These are phyloP conservation scores for Nebria brevicollis DNA, from an alignment of 2,888 invertebrate species.

Conservation along the genomic window DNA sequence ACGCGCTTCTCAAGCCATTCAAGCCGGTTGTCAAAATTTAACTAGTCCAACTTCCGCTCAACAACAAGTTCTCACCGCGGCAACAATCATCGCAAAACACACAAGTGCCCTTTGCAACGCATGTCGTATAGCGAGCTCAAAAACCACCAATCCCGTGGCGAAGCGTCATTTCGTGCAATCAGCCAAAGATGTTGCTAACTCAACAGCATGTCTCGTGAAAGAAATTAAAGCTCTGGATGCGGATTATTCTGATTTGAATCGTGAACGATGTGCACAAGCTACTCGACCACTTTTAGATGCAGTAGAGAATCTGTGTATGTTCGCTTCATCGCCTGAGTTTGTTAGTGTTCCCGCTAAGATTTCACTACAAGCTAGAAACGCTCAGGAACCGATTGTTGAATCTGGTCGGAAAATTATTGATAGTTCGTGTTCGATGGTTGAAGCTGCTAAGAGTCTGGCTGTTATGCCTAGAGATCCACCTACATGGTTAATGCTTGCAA, in stretches of 20 bases:
- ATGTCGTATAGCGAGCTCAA: constrained; percentile 91
- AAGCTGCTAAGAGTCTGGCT: constrained; percentile 88
- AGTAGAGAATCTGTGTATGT: constrained; percentile 90
- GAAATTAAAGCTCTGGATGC: constrained; percentile 92
- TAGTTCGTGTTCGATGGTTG: constrained; percentile 90
- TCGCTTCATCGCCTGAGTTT: constrained; percentile 95
- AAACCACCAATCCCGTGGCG: constrained; percentile 88
- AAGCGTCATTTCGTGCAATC: constrained; percentile 97
- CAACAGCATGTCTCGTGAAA: constrained; percentile 92
- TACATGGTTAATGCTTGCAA: constrained; percentile 94
- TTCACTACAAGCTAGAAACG: constrained; percentile 81
- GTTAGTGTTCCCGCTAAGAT: constrained; percentile 92
- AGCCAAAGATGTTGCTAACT: constrained; percentile 96
- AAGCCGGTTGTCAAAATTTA: constrained; percentile 85
- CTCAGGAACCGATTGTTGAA: constrained; percentile 88
- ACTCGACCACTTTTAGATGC: constrained; percentile 87
- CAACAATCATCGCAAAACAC: constrained; percentile 95
- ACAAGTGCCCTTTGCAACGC: constrained; percentile 96
- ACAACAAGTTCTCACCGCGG: constrained; percentile 87
- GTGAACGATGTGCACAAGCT: constrained; percentile 77
- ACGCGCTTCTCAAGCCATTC: constrained; percentile 89
- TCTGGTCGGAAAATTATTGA: constrained; percentile 83
- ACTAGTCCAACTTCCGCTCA: constrained; percentile 77
- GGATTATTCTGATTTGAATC: constrained; percentile 82
- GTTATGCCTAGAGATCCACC: constrained; percentile 90